Conservation (phyloP, 1,140 invertebrate genomes). For the Paraescarpia echinospica region DNA sequence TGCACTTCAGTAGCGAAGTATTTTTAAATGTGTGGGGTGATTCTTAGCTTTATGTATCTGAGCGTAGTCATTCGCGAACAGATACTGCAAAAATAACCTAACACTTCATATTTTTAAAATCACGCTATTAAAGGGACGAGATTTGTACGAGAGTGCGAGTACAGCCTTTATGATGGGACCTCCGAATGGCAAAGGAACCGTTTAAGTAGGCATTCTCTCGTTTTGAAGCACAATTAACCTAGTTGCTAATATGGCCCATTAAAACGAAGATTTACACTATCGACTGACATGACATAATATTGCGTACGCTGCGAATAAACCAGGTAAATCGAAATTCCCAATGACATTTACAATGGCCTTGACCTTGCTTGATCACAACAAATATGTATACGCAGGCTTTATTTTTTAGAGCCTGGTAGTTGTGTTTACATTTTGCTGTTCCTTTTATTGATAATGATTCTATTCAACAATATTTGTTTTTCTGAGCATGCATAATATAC, state of each 20-base stretch:
- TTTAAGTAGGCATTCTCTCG: neutral
- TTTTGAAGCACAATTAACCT: neutral
- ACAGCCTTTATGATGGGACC: neutral
- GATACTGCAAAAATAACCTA: neutral
- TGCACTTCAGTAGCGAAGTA: neutral
- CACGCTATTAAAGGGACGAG: neutral
- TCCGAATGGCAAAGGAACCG: neutral
- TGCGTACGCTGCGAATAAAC: neutral
- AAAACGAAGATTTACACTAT: neutral
- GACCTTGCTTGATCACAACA: neutral
- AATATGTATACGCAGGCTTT: neutral
- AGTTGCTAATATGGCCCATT: neutral
- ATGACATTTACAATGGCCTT: conserved; percentile 1
- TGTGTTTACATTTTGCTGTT: neutral
- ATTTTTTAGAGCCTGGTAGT: neutral
- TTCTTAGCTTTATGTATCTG: neutral
- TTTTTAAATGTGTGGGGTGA: neutral
- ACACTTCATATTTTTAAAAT: neutral
- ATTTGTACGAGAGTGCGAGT: neutral
- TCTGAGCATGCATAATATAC: neutral
- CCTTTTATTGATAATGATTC: neutral
- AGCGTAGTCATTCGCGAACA: neutral
- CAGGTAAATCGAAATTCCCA: neutral
- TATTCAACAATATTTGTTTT: neutral
- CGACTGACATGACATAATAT: neutral